phyloP scores from a whole-genome alignment of 1,140 invertebrate species.

The Rhynchophorus ferrugineus region DNA sequence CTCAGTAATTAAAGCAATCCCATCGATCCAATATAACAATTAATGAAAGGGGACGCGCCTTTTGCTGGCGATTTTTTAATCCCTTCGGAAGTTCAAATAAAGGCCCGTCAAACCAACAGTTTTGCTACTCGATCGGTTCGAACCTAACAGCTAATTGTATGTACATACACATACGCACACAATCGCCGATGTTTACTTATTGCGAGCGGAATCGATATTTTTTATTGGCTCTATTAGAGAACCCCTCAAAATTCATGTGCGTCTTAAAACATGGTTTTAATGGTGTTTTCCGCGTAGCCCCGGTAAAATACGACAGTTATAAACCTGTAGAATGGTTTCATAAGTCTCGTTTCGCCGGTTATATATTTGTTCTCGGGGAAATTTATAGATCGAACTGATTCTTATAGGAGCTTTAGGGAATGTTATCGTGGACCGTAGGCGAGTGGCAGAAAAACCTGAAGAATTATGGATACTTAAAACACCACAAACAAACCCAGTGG shows the following conservation, averaged over 20 bases:
- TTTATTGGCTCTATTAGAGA: constrained; percentile 2
- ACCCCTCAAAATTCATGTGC: constrained; percentile 16
- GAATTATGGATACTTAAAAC: too few relatives aligned
- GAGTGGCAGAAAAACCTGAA: neutral
- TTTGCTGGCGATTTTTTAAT: too few relatives aligned
- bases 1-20: too few relatives aligned
- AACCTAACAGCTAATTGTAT: too few relatives aligned
- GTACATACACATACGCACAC: too few relatives aligned
- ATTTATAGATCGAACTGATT: neutral
- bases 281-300: constrained; percentile 9
- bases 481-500: too few relatives aligned
- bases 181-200: too few relatives aligned
- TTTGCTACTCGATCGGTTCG: too few relatives aligned
- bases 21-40: too few relatives aligned
- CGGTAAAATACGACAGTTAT: constrained; percentile 15
- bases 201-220: neutral
- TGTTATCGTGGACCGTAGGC: neutral
- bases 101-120: too few relatives aligned
- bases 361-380: neutral
- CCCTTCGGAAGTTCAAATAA: too few relatives aligned
- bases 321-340: constrained; percentile 17
- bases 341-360: constrained; percentile 12
- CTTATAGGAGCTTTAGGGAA: neutral
- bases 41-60: too few relatives aligned
- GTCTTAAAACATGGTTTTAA: constrained; percentile 6